Evolutionary conservation across 2,888 invertebrate genomes (phyloP).

Genomic region (Cephonodes hylas): DNA sequence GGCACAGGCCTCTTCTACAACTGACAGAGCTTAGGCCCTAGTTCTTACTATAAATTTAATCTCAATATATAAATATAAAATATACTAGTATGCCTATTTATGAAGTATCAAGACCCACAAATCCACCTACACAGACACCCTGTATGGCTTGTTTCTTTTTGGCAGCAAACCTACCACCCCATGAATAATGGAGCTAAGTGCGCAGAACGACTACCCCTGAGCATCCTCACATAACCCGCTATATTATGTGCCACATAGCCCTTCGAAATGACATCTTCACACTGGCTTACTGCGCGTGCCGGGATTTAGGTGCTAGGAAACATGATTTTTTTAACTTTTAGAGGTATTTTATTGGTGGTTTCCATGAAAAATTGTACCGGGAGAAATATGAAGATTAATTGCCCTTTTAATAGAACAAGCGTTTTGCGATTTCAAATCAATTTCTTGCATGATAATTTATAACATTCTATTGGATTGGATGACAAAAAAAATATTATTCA

Average conservation of each 20-base stretch:
- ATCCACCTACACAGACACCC: constrained; percentile 34
- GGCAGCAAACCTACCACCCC: constrained; percentile 45
- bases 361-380: too few species aligned
- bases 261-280: neutral
- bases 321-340: neutral
- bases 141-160: constrained; percentile 54
- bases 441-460: too few species aligned
- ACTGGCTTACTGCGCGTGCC: neutral
- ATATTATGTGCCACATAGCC: constrained; percentile 13
- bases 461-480: too few species aligned
- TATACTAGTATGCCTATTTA: too few species aligned
- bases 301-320: neutral
- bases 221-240: constrained; percentile 19
- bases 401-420: too few species aligned
- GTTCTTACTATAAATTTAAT: too few species aligned
- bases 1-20: too few species aligned
- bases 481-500: too few species aligned
- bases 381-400: neutral
- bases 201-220: constrained; percentile 42
- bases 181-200: constrained; percentile 53
- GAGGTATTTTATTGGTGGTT: neutral
- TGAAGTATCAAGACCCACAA: constrained; percentile 34
- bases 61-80: too few species aligned
- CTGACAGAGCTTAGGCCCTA: too few species aligned
- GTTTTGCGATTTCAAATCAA: too few species aligned